These are phyloP conservation scores for Acipenser oxyrinchus DNA, from an alignment of 2,797 vertebrate species.

Conservation along the genomic window DNA sequence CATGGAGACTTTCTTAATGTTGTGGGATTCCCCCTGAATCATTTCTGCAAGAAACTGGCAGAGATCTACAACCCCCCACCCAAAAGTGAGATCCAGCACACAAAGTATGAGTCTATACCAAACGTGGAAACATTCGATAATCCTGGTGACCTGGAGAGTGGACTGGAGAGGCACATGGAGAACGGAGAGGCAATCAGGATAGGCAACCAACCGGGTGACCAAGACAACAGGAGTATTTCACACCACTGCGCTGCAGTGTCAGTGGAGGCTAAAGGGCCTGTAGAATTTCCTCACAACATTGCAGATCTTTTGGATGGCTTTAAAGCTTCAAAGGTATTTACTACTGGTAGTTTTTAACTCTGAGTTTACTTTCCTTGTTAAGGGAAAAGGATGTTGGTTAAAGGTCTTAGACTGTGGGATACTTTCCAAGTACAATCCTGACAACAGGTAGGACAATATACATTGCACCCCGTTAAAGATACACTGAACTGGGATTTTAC, in stretches of 20 bases:
- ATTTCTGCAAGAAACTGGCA: conserved; percentile 79
- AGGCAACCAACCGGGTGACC: not conserved
- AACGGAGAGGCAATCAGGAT: conserved; percentile 5
- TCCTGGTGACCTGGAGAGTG: conserved; percentile 31
- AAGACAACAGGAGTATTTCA: conserved; percentile 14
- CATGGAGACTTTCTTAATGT: conserved; percentile 89
- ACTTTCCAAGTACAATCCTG: no score
- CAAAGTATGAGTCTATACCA: conserved; percentile 37
- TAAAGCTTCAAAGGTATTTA: conserved; percentile 80
- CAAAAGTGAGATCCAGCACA: conserved; percentile 13
- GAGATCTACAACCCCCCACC: conserved; percentile 46
- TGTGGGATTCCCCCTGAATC: conserved; percentile 91
- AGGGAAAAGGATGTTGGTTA: not conserved
- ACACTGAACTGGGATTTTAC: no score
- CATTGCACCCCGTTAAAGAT: no score
- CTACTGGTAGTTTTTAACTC: not conserved
- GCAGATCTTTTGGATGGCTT: conserved; percentile 73
- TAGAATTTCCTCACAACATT: conserved; percentile 48
- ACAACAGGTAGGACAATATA: no score
- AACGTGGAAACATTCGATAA: conserved; percentile 39
- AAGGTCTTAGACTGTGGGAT: not conserved
- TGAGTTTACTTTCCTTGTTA: not conserved
- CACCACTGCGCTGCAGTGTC: not conserved
- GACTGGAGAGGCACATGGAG: conserved; percentile 11
- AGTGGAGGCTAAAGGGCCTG: conserved; percentile 21